Evolutionary conservation across 2,888 invertebrate genomes (phyloP).

Genomic region (Xanthorhoe designata): DNA sequence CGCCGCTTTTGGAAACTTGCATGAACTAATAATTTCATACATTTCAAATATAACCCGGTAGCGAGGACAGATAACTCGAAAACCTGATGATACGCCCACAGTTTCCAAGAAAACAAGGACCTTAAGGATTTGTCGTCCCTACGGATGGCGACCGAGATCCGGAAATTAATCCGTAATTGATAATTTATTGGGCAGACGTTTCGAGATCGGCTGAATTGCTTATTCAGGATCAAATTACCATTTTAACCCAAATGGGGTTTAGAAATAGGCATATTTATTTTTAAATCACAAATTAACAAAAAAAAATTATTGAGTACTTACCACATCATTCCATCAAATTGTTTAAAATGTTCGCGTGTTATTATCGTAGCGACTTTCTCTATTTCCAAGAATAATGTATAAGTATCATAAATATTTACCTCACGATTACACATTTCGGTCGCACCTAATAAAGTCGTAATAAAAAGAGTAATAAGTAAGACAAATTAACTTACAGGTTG

Average conservation of each 20-base stretch:
- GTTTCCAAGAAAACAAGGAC: background rate
- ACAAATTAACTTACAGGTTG: slow-evolving; percentile 28
- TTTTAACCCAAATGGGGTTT: slow-evolving; percentile 17
- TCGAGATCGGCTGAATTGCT: slow-evolving; percentile 36
- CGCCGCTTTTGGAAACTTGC: too few species aligned
- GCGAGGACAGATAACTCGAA: too few species aligned
- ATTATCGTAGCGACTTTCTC: background rate
- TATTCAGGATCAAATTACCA: slow-evolving; percentile 38
- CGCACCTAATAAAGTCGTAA: slow-evolving; percentile 21
- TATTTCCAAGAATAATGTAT: background rate
- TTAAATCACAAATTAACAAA: background rate
- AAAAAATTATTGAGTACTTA: too few species aligned
- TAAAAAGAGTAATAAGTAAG: slow-evolving; percentile 32
- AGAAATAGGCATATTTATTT: background rate
- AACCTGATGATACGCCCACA: too few species aligned
- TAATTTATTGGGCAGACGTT: slow-evolving; percentile 51
- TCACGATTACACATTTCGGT: slow-evolving; percentile 6
- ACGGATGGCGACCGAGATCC: slow-evolving; percentile 42
- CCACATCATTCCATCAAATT: too few species aligned
- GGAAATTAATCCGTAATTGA: slow-evolving; percentile 51
- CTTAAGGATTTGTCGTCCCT: slow-evolving; percentile 13
- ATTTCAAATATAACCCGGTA: too few species aligned
- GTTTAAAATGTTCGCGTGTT: too few species aligned
- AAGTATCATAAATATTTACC: background rate
- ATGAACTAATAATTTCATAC: too few species aligned